These are phyloP conservation scores for Alviniconcha marisindica DNA, from an alignment of 1,140 invertebrate species.

Conservation along the genomic window DNA sequence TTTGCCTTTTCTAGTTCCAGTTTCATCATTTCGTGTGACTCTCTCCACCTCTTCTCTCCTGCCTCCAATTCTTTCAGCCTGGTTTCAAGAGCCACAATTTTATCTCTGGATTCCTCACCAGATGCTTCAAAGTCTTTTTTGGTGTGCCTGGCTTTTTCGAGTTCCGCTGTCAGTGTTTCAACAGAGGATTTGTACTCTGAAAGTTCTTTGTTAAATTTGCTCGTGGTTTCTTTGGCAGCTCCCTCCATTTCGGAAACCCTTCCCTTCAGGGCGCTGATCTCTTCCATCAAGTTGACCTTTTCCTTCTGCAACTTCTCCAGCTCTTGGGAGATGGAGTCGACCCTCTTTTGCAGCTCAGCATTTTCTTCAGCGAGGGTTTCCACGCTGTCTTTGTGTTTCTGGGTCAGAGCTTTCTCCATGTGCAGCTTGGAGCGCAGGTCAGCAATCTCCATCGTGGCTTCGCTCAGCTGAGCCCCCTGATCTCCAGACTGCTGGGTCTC, in stretches of 20 bases:
- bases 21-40: background rate
- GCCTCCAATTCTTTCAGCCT: slow-evolving; percentile 32
- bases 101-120: background rate
- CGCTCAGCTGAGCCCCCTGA: slow-evolving; percentile 31
- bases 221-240: slow-evolving; percentile 19
- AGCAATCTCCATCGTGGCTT: slow-evolving; percentile 48
- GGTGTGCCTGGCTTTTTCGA: slow-evolving; percentile 25
- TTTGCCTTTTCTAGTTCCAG: background rate
- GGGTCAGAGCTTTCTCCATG: slow-evolving; percentile 48
- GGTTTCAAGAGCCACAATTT: background rate
- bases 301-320: slow-evolving; percentile 33
- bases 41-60: slow-evolving; percentile 9
- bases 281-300: slow-evolving; percentile 30
- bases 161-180: background rate
- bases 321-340: slow-evolving; percentile 29
- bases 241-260: slow-evolving; percentile 33
- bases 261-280: slow-evolving; percentile 29
- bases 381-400: slow-evolving; percentile 49
- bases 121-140: slow-evolving; percentile 20
- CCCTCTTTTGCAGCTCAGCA: slow-evolving; percentile 31
- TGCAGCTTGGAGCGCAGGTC: slow-evolving; percentile 52
- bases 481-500: background rate
- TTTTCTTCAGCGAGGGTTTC: slow-evolving; percentile 37
- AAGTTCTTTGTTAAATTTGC: slow-evolving; percentile 32
- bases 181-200: slow-evolving; percentile 38